Evolutionary conservation across 2,113 vertebrate genomes (phyloP).

Genomic region (Cervus canadensis): DNA sequence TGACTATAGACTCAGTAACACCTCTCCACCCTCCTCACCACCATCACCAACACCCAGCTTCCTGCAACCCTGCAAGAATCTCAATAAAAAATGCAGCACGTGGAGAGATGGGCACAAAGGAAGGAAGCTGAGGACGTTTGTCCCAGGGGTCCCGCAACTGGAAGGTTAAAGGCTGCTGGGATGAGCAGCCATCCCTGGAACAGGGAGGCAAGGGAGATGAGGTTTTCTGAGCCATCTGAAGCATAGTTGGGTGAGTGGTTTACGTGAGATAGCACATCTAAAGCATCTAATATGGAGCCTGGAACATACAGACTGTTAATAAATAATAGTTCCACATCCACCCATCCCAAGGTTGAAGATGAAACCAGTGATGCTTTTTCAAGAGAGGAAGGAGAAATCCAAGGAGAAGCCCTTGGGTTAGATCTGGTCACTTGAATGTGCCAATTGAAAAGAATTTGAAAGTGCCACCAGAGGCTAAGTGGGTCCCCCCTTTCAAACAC

Average conservation of each 20-base stretch:
- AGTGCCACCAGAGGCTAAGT: background rate
- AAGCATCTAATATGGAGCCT: background rate
- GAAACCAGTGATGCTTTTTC: background rate
- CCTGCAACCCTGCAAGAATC: background rate
- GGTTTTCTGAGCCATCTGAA: background rate
- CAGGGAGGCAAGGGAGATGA: background rate
- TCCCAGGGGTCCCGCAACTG: background rate
- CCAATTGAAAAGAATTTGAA: background rate
- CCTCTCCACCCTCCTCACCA: too few relatives aligned
- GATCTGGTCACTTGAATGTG: background rate
- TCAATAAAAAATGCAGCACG: background rate
- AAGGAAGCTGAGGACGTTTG: background rate
- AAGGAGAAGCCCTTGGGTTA: background rate
- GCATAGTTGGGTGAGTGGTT: accelerated
- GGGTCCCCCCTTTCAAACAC: background rate
- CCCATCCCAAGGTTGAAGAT: background rate
- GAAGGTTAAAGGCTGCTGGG: background rate
- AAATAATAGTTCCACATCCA: background rate
- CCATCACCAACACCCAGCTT: background rate
- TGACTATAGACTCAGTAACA: background rate
- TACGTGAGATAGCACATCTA: background rate
- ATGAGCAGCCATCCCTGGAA: background rate
- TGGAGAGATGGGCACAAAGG: background rate
- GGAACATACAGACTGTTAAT: background rate
- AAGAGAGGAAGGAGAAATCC: background rate